Evolutionary conservation across 2,797 vertebrate genomes (phyloP).

Genomic region (Rhadinocentrus ornatus): DNA sequence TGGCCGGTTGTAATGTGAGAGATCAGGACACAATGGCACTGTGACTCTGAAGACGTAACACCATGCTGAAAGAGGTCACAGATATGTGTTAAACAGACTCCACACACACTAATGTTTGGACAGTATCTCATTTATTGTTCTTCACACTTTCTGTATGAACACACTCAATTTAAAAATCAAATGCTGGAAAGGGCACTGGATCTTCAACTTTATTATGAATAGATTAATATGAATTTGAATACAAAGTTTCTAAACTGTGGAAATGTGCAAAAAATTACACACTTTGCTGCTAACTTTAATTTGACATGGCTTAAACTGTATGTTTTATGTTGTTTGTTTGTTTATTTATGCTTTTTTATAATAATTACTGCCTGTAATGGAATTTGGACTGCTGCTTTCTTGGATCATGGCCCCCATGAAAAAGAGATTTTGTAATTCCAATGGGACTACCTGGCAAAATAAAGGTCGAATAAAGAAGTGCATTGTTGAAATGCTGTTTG

Average conservation of each 20-base stretch:
- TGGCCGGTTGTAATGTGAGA: conserved; percentile 82
- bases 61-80: conserved; percentile 83
- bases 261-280: accelerated
- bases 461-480: too few species aligned
- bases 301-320: too few species aligned
- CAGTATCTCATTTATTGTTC: accelerated
- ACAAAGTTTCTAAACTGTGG: not conserved
- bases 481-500: not conserved
- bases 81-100: conserved; percentile 64
- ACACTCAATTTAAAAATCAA: not conserved
- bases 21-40: conserved; percentile 76
- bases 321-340: not conserved
- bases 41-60: conserved; percentile 75
- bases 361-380: too few species aligned
- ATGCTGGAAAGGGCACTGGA: not conserved
- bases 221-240: not conserved
- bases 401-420: too few species aligned
- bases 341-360: too few species aligned
- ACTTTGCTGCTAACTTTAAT: too few species aligned
- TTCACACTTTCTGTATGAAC: not conserved
- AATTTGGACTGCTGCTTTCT: too few species aligned
- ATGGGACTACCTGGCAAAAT: too few species aligned
- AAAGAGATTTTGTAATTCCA: too few species aligned
- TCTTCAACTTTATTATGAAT: too few species aligned
- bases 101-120: conserved; percentile 9